Percentiles rank a stretch among this genome's conserved stretches.
phyloP scores from a whole-genome alignment of 2,888 invertebrate genomes.

The Criorhina ranunculi region DNA sequence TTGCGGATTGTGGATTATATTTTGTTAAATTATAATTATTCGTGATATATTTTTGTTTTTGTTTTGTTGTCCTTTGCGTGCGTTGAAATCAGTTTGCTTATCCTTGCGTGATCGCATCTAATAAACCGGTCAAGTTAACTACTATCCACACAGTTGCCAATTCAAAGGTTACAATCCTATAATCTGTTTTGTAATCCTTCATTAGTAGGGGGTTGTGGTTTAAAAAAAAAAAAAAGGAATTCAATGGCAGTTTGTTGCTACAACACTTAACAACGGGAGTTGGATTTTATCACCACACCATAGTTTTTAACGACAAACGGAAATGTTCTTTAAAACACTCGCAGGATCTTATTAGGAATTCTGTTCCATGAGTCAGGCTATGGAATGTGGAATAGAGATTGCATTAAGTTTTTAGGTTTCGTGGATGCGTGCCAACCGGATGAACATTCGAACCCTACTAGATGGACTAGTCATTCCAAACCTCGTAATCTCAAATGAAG shows the following conservation, averaged over 20 bases:
- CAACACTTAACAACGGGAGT: conserved; percentile 5
- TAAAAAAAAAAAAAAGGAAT: neutral
- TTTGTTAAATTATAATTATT: conserved; percentile 53
- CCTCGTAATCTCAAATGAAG: too few relatives aligned
- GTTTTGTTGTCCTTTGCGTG: conserved; percentile 21
- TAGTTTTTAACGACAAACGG: conserved; percentile 16
- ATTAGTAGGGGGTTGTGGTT: conserved; percentile 11
- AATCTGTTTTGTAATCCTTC: conserved; percentile 38
- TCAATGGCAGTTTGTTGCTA: conserved; percentile 16
- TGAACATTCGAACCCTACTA: too few relatives aligned
- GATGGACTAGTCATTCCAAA: too few relatives aligned
- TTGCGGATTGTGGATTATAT: conserved; percentile 48
- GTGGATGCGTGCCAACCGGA: too few relatives aligned
- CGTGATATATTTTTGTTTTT: conserved; percentile 13
- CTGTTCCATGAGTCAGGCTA: neutral
- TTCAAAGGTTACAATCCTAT: conserved; percentile 42
- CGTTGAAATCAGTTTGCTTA: conserved; percentile 29
- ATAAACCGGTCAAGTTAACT: conserved; percentile 22
- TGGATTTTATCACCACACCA: neutral
- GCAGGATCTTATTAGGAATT: neutral
- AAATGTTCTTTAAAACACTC: conserved; percentile 18
- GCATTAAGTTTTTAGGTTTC: neutral
- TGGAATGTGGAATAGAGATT: conserved; percentile 8
- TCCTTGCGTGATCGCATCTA: conserved; percentile 36
- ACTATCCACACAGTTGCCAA: conserved; percentile 28